These are phyloP conservation scores for Platorchestia sp. DNA, from an alignment of 1,140 invertebrate species.

Conservation along the genomic window DNA sequence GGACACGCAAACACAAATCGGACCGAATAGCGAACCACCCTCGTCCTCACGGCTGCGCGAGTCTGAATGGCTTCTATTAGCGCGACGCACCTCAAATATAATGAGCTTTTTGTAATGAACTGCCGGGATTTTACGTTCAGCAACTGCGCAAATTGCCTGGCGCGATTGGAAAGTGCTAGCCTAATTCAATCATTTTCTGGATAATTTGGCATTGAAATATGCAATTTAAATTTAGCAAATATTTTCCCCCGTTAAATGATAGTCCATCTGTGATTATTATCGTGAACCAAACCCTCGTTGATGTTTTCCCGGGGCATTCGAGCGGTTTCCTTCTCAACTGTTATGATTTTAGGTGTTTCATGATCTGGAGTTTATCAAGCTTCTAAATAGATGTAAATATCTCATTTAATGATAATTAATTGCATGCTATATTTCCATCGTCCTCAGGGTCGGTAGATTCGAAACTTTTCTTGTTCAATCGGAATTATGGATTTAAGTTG, in stretches of 20 bases:
- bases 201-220: background rate
- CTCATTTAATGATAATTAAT: background rate
- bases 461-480: too few species aligned
- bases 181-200: background rate
- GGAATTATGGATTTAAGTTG: too few species aligned
- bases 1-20: background rate
- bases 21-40: background rate
- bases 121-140: background rate
- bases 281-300: background rate
- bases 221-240: background rate
- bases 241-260: background rate
- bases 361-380: background rate
- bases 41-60: background rate
- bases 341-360: background rate
- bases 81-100: background rate
- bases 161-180: background rate
- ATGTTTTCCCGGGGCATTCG: background rate
- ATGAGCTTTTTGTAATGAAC: background rate
- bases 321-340: background rate
- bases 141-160: background rate
- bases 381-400: background rate
- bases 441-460: too few species aligned
- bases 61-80: background rate
- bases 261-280: background rate
- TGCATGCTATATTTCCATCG: too few species aligned